phyloP scores from a whole-genome alignment of 1,140 invertebrate genomes.

The Neodiprion pinetum region DNA sequence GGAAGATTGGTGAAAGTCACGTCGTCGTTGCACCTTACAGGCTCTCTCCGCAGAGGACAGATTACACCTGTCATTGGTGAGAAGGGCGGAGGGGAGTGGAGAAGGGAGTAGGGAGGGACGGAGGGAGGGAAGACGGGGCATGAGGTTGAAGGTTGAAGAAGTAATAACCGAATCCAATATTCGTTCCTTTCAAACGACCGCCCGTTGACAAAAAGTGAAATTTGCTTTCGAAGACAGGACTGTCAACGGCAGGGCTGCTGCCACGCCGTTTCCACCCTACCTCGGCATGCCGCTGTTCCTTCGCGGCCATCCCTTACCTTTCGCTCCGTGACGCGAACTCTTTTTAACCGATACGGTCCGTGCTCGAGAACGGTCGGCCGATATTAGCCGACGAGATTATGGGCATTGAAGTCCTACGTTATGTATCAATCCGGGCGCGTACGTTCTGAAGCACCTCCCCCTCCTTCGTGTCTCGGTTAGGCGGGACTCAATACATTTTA shows the following conservation, averaged over 20 bases:
- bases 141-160: slow-evolving; percentile 47
- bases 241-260: slow-evolving; percentile 48
- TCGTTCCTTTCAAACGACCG: slow-evolving; percentile 53
- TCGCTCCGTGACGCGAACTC: neutral
- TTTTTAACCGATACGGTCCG: neutral
- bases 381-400: neutral
- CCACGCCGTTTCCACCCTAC: slow-evolving; percentile 34
- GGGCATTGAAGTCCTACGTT: too few relatives aligned
- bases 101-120: neutral
- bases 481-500: too few relatives aligned
- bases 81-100: neutral
- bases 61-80: neutral
- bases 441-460: too few relatives aligned
- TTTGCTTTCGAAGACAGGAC: slow-evolving; percentile 49
- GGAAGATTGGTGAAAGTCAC: too few relatives aligned
- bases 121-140: slow-evolving; percentile 7
- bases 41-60: neutral
- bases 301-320: neutral
- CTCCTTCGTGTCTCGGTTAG: too few relatives aligned
- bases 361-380: neutral
- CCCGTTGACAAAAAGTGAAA: slow-evolving; percentile 54
- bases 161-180: slow-evolving; percentile 61
- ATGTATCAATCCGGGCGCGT: too few relatives aligned
- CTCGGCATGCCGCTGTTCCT: neutral
- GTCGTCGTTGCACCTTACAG: too few relatives aligned